These are phyloP conservation scores for Caerostris extrusa DNA, from an alignment of 1,140 invertebrate genomes.

Conservation along the genomic window DNA sequence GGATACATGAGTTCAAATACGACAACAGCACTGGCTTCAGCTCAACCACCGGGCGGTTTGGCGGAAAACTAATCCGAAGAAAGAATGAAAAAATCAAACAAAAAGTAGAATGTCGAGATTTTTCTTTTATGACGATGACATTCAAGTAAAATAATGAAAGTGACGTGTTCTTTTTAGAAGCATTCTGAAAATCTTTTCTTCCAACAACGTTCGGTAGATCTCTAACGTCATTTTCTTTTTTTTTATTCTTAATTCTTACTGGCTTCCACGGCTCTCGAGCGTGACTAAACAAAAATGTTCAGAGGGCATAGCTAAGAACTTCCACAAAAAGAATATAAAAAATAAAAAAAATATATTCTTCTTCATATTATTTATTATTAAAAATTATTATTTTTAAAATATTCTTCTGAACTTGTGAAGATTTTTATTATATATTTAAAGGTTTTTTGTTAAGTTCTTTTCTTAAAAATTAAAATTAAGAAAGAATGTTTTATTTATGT, in stretches of 20 bases:
- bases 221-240: not conserved
- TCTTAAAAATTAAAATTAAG: no score
- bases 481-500: no score
- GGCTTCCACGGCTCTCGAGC: not conserved
- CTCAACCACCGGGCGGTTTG: not conserved
- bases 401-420: no score
- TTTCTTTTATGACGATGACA: constrained; percentile 3
- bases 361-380: no score
- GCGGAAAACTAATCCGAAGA: not conserved
- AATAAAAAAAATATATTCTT: no score
- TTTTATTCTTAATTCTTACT: not conserved
- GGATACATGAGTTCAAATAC: not conserved
- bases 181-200: not conserved
- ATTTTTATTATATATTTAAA: no score
- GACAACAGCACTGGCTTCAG: not conserved
- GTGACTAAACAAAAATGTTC: not conserved
- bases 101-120: not conserved
- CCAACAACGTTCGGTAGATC: not conserved
- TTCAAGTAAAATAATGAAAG: not conserved
- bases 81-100: not conserved
- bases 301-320: not conserved
- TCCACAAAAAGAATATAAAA: not conserved
- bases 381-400: no score
- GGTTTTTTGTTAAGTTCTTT: no score
- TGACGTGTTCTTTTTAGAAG: not conserved